These are phyloP conservation scores for Sminthurides aquaticus DNA, from an alignment of 2,888 invertebrate species.

Conservation along the genomic window DNA sequence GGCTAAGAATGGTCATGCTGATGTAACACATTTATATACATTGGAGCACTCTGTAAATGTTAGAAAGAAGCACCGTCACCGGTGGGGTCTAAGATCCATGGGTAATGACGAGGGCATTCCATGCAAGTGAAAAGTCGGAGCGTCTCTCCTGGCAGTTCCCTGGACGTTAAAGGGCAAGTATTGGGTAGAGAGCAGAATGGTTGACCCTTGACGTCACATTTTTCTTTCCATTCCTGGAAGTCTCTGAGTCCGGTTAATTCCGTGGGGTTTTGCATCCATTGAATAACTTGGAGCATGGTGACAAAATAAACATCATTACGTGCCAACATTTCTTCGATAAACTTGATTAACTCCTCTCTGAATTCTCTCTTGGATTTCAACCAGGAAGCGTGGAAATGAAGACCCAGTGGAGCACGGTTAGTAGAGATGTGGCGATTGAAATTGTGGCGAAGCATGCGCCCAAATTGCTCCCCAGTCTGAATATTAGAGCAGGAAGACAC, in stretches of 20 bases:
- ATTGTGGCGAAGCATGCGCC: conserved; percentile 76
- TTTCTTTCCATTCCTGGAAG: conserved; percentile 91
- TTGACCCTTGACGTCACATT: conserved; percentile 87
- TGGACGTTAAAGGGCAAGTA: conserved; percentile 77
- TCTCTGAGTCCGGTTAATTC: conserved; percentile 77
- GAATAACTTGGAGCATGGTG: conserved; percentile 76
- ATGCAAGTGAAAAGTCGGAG: too few species aligned
- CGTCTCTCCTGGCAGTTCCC: conserved; percentile 85
- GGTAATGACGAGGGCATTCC: conserved; percentile 91
- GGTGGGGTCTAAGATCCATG: conserved; percentile 89
- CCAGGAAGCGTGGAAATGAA: conserved; percentile 91
- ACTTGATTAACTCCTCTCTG: conserved; percentile 81
- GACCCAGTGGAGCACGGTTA: conserved; percentile 78
- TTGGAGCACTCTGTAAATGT: too few species aligned
- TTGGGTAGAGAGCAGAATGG: conserved; percentile 87
- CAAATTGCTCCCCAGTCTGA: conserved; percentile 83
- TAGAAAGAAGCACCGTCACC: conserved; percentile 62
- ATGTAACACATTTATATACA: too few species aligned
- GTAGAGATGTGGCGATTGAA: conserved; percentile 87
- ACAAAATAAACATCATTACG: conserved; percentile 89
- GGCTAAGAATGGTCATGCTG: too few species aligned
- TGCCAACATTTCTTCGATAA: conserved; percentile 84
- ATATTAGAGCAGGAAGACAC: conserved; percentile 91
- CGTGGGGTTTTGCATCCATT: conserved; percentile 93
- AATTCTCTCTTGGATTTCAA: conserved; percentile 88